Evolutionary conservation across 2,888 invertebrate genomes (phyloP).

Genomic region (Drosophila diplacantha): DNA sequence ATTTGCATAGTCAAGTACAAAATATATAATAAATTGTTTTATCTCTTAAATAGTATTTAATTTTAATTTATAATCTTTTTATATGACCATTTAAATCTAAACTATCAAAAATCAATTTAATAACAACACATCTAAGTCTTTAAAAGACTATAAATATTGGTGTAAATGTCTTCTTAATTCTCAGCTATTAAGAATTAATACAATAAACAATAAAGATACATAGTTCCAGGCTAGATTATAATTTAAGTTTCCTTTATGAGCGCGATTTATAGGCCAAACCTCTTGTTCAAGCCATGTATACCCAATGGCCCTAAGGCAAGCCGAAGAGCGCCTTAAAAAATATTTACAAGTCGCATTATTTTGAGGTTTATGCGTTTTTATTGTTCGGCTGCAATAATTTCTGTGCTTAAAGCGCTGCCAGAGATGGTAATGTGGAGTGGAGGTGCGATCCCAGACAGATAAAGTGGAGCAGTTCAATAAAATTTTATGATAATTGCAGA

Average conservation of each 20-base stretch:
- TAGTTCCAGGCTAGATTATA: background rate
- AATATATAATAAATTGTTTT: no score
- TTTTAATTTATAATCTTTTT: background rate
- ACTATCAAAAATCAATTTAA: background rate
- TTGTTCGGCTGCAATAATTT: slow-evolving; percentile 69
- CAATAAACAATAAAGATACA: background rate
- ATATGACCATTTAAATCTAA: background rate
- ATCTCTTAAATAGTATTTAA: no score
- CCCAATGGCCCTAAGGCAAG: background rate
- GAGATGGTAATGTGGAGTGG: slow-evolving; percentile 28
- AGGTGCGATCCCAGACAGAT: slow-evolving; percentile 45
- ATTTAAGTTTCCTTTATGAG: no score
- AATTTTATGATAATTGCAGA: slow-evolving; percentile 74
- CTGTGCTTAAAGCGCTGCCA: slow-evolving; percentile 61
- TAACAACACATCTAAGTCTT: background rate
- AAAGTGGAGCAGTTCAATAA: slow-evolving; percentile 68
- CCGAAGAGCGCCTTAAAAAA: slow-evolving; percentile 22
- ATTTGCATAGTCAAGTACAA: no score
- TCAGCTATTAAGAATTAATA: background rate
- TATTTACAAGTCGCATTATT: slow-evolving; percentile 60
- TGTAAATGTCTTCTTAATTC: background rate
- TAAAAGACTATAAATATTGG: background rate
- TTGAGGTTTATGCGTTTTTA: slow-evolving; percentile 65
- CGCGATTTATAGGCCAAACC: background rate
- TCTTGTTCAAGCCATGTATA: background rate